Conservation (phyloP, 1,140 invertebrate genomes). For the Copidosoma floridanum region DNA sequence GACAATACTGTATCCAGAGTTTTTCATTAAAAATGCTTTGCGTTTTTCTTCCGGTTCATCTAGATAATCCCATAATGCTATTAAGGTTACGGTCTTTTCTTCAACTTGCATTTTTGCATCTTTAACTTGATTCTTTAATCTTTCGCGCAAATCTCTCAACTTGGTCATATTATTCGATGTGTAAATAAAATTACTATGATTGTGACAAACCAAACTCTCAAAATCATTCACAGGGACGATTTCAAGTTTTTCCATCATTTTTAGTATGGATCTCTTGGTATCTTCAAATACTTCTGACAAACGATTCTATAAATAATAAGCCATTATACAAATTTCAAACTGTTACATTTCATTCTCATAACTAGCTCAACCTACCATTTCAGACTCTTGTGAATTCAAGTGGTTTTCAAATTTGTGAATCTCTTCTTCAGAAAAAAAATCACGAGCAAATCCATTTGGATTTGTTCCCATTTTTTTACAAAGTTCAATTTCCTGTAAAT, state of each 20-base stretch:
- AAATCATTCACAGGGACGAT: conserved; percentile 58
- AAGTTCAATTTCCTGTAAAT: conserved; percentile 34
- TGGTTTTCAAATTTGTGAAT: conserved; percentile 55
- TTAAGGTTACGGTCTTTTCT: conserved; percentile 56
- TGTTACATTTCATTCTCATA: background rate
- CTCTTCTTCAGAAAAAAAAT: conserved; percentile 54
- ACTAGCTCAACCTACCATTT: conserved; percentile 46
- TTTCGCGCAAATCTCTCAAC: conserved; percentile 47
- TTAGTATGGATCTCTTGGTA: conserved; percentile 56
- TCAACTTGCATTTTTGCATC: conserved; percentile 50
- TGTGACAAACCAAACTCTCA: conserved; percentile 55
- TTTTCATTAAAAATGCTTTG: conserved; percentile 54
- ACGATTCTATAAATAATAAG: conserved; percentile 35
- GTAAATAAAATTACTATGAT: conserved; percentile 58
- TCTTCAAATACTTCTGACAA: conserved; percentile 56
- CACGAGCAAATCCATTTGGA: conserved; percentile 25
- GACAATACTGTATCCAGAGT: conserved; percentile 54
- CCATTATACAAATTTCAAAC: background rate
- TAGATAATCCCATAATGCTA: conserved; percentile 63
- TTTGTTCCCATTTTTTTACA: conserved; percentile 36
- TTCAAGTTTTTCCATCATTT: conserved; percentile 59
- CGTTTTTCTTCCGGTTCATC: conserved; percentile 59
- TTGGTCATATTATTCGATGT: conserved; percentile 59
- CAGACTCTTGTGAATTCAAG: conserved; percentile 57
- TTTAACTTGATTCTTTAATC: conserved; percentile 42